Percentiles rank a stretch among this genome's conserved stretches.
Evolutionary conservation across 2,797 vertebrate genomes (phyloP).

Genomic region (Diglossa cyanea): DNA sequence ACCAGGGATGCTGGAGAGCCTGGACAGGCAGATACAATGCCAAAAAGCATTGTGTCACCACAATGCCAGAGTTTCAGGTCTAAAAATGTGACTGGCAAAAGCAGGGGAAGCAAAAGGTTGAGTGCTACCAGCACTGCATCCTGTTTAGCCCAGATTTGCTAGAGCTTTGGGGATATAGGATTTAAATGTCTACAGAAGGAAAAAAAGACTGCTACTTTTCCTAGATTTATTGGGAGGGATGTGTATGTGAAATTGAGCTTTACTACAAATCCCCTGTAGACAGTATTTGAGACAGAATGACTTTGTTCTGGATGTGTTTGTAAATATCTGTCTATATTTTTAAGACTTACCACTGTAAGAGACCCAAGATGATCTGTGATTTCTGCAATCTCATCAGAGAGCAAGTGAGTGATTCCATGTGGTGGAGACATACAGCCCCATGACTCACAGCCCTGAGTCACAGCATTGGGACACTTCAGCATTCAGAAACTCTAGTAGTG

Average conservation of each 20-base stretch:
- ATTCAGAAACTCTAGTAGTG: constrained; percentile 52
- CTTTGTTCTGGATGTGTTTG: constrained; percentile 2
- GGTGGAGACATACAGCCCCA: constrained; percentile 41
- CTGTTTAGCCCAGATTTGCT: background rate
- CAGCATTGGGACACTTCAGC: constrained; percentile 44
- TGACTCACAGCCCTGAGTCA: constrained; percentile 73
- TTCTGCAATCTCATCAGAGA: constrained; percentile 61
- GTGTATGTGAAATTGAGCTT: background rate
- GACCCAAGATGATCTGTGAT: constrained; percentile 46
- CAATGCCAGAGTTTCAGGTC: background rate
- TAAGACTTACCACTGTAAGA: background rate
- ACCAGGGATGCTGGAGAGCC: background rate
- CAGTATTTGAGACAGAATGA: background rate
- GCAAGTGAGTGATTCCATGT: constrained; percentile 44
- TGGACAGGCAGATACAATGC: background rate
- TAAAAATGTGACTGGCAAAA: background rate
- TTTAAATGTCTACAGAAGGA: background rate
- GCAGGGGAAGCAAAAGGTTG: background rate
- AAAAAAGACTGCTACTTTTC: background rate
- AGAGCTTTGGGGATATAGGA: background rate
- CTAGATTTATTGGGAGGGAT: background rate
- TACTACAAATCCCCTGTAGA: background rate
- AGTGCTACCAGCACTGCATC: background rate
- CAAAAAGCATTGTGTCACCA: background rate
- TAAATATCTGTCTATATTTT: constrained; percentile 37